phyloP scores from a whole-genome alignment of 2,113 vertebrate genomes.

The Erinaceus europaeus region DNA sequence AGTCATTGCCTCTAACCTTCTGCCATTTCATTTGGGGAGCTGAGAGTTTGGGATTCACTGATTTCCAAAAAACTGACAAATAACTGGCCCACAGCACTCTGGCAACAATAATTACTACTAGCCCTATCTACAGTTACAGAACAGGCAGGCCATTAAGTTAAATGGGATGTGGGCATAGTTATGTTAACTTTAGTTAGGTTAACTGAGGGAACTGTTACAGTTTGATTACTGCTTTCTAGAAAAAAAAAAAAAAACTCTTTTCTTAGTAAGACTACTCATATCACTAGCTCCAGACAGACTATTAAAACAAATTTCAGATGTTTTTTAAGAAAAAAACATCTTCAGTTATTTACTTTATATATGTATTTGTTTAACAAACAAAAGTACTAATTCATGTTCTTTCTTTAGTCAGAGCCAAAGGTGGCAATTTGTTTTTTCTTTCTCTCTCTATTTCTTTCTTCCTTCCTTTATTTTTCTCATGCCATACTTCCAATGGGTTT shows the following conservation, averaged over 20 bases:
- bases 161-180: slow-evolving; percentile 55
- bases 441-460: too few relatives aligned
- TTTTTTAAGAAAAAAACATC: background rate
- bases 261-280: background rate
- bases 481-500: background rate
- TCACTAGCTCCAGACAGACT: background rate
- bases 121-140: slow-evolving; percentile 24
- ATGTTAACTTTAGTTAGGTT: slow-evolving; percentile 63
- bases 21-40: slow-evolving; percentile 15
- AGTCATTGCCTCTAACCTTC: background rate
- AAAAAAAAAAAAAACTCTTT: slow-evolving; percentile 42
- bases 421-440: too few relatives aligned
- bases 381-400: background rate
- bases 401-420: slow-evolving; percentile 16
- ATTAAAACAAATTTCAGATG: background rate
- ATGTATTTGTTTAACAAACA: background rate
- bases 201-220: slow-evolving; percentile 33
- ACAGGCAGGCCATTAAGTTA: slow-evolving; percentile 30
- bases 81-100: background rate
- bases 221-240: slow-evolving; percentile 55
- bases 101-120: slow-evolving; percentile 24
- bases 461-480: background rate
- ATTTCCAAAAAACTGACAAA: slow-evolving; percentile 52
- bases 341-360: background rate
- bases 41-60: slow-evolving; percentile 49